Conservation (phyloP, 2,113 vertebrate genomes). For the Emydura subglobosa region DNA sequence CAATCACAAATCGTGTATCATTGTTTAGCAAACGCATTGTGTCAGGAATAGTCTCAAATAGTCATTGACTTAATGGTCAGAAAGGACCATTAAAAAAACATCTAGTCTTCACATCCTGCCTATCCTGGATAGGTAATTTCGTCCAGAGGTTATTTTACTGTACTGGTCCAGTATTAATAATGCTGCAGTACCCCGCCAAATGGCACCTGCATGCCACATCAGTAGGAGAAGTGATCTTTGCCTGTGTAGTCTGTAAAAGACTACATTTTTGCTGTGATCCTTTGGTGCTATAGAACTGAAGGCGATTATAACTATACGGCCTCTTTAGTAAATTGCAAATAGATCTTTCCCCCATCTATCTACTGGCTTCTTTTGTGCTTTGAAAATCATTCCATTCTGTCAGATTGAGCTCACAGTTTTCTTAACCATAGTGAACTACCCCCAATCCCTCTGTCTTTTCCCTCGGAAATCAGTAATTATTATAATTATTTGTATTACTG, state of each 20-base stretch:
- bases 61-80: no score
- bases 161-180: background rate
- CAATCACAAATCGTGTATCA: background rate
- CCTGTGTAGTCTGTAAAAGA: background rate
- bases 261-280: background rate
- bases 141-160: background rate
- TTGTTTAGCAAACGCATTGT: background rate
- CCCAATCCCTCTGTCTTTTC: background rate
- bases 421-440: accelerated
- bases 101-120: accelerated
- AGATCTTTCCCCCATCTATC: background rate
- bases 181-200: background rate
- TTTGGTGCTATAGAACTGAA: background rate
- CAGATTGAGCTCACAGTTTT: constrained; percentile 31
- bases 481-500: accelerated
- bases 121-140: background rate
- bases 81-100: background rate
- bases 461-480: background rate
- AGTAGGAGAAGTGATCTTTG: background rate
- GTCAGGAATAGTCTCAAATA: background rate
- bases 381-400: background rate
- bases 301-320: background rate
- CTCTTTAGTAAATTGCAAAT: background rate
- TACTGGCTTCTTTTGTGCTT: background rate
- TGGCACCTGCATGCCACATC: background rate